These are phyloP conservation scores for Hirudinaria manillensis DNA, from an alignment of 2,888 invertebrate species.

Conservation along the genomic window DNA sequence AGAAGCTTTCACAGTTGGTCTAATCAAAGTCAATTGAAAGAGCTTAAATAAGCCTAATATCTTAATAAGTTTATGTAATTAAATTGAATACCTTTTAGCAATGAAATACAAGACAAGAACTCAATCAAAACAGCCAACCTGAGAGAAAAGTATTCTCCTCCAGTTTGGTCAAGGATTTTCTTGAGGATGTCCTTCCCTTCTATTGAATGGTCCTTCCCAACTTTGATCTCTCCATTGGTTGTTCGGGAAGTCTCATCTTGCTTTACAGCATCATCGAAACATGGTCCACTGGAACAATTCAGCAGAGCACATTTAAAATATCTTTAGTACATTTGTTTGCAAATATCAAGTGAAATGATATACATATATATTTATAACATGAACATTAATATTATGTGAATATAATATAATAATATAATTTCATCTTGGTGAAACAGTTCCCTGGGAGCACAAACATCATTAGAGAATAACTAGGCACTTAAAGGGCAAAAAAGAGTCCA, in stretches of 20 bases:
- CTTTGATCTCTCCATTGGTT: not conserved
- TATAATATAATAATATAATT: too few relatives aligned
- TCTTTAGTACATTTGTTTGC: too few relatives aligned
- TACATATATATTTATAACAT: too few relatives aligned
- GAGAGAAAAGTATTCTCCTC: constrained; percentile 53
- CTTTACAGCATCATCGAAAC: not conserved
- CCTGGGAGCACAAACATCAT: too few relatives aligned
- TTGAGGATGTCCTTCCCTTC: not conserved
- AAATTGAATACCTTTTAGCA: not conserved
- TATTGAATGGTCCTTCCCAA: not conserved
- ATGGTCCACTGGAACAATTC: not conserved
- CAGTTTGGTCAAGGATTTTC: constrained; percentile 48
- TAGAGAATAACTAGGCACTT: too few relatives aligned
- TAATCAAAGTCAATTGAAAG: too few relatives aligned
- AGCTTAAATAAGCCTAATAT: not conserved
- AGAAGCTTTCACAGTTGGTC: not conserved
- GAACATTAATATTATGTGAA: too few relatives aligned
- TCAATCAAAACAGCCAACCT: constrained; percentile 39
- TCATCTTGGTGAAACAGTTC: too few relatives aligned
- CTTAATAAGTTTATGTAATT: not conserved
- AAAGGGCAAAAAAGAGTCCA: too few relatives aligned
- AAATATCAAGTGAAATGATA: too few relatives aligned
- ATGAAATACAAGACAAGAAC: not conserved
- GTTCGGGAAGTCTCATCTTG: not conserved
- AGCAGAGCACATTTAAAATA: too few relatives aligned